Evolutionary conservation across 2,888 invertebrate species (phyloP).

Genomic region (Blastobasis adustella): DNA sequence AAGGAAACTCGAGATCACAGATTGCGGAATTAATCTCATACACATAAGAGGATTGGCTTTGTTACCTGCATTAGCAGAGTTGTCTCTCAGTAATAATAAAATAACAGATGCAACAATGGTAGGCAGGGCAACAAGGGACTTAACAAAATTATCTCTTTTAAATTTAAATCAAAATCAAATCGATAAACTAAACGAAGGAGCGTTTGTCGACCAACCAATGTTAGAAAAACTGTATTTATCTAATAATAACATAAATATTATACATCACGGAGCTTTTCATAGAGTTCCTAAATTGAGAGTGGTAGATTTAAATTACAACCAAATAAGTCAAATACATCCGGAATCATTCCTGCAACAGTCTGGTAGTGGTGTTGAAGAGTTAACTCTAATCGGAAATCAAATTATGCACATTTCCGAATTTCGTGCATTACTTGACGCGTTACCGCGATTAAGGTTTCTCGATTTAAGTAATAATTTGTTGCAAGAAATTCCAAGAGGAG

Average conservation of each 20-base stretch:
- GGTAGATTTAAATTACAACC: conserved; percentile 85
- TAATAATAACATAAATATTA: conserved; percentile 82
- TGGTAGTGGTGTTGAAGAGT: conserved; percentile 83
- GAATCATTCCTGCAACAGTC: conserved; percentile 86
- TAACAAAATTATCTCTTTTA: conserved; percentile 81
- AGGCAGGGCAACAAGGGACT: conserved; percentile 84
- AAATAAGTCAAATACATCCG: conserved; percentile 84
- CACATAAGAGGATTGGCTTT: conserved; percentile 85
- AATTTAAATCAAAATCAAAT: conserved; percentile 83
- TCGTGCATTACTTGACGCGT: conserved; percentile 82
- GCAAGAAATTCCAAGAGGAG: conserved; percentile 85
- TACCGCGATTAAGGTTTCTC: conserved; percentile 84
- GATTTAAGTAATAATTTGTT: conserved; percentile 87
- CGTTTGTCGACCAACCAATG: conserved; percentile 85
- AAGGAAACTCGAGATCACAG: conserved; percentile 82
- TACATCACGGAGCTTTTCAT: conserved; percentile 88
- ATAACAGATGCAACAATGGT: conserved; percentile 88
- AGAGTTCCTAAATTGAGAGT: conserved; percentile 82
- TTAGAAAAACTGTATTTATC: conserved; percentile 80
- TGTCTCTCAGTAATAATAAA: conserved; percentile 82
- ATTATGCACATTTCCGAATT: conserved; percentile 84
- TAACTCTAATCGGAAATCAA: conserved; percentile 84
- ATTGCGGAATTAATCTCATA: conserved; percentile 84
- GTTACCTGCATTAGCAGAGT: conserved; percentile 80
- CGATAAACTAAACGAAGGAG: conserved; percentile 81